A percentile compares a stretch with the other conserved stretches of the same genome.
phyloP scores from a whole-genome alignment of 2,797 vertebrate species.

The Helarctos malayanus region DNA sequence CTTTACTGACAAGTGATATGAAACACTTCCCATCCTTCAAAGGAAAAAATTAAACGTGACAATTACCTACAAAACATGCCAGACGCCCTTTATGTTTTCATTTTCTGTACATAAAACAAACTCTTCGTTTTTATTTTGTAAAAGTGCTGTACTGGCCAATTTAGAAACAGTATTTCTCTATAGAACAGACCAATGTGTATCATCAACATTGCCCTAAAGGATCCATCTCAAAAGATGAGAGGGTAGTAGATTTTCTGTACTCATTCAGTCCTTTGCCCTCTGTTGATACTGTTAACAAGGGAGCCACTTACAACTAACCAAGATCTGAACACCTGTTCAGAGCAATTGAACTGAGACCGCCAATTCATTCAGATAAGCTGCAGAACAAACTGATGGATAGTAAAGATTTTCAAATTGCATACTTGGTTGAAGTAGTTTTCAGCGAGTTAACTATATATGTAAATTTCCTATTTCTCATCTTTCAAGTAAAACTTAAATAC shows the following conservation, averaged over 20 bases:
- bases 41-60: slow-evolving; percentile 59
- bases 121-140: slow-evolving; percentile 73
- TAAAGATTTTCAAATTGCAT: slow-evolving; percentile 78
- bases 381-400: slow-evolving; percentile 80
- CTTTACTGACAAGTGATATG: slow-evolving; percentile 6
- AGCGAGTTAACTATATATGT: slow-evolving; percentile 53
- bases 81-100: slow-evolving; percentile 44
- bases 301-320: slow-evolving; percentile 80
- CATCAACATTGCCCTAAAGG: slow-evolving; percentile 82
- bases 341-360: slow-evolving; percentile 80
- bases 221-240: slow-evolving; percentile 78
- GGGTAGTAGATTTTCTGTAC: slow-evolving; percentile 70
- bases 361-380: slow-evolving; percentile 77
- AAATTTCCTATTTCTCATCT: slow-evolving; percentile 68
- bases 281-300: slow-evolving; percentile 83
- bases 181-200: slow-evolving; percentile 76
- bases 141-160: slow-evolving; percentile 80
- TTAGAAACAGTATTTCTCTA: slow-evolving; percentile 79
- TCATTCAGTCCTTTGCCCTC: slow-evolving; percentile 71
- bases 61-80: slow-evolving; percentile 65
- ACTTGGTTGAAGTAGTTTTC: slow-evolving; percentile 74
- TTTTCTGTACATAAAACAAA: slow-evolving; percentile 77
- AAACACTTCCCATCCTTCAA: slow-evolving; percentile 58
- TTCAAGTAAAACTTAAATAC: slow-evolving; percentile 67
- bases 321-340: slow-evolving; percentile 84